These are phyloP conservation scores for Drosophila stalkeri DNA, from an alignment of 2,888 invertebrate genomes.

Conservation along the genomic window DNA sequence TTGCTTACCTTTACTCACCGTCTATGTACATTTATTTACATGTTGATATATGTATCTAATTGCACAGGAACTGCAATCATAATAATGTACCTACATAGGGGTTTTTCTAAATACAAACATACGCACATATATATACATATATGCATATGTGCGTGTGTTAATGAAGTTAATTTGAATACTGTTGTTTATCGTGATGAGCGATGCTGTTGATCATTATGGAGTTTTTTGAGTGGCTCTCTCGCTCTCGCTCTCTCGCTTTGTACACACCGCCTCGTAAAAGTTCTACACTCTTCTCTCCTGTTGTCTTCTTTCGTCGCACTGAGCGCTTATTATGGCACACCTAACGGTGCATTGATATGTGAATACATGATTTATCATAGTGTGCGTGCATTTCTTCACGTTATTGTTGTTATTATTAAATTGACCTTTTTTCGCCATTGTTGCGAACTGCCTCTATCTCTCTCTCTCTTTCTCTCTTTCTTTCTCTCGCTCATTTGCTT, in stretches of 20 bases:
- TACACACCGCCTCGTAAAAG: conserved; percentile 54
- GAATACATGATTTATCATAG: conserved; percentile 30
- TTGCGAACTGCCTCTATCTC: conserved; percentile 29
- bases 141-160: conserved; percentile 29
- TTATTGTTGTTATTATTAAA: conserved; percentile 69
- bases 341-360: conserved; percentile 76
- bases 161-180: conserved; percentile 68
- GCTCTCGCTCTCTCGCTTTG: conserved; percentile 50
- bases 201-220: conserved; percentile 44
- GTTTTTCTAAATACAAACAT: background rate
- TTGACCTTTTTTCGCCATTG: conserved; percentile 76
- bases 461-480: conserved; percentile 21
- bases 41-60: conserved; percentile 11
- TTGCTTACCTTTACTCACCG: conserved; percentile 46
- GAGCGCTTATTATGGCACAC: conserved; percentile 63
- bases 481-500: conserved; percentile 24
- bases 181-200: conserved; percentile 50
- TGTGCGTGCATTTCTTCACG: conserved; percentile 25
- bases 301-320: conserved; percentile 12
- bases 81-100: conserved; percentile 13
- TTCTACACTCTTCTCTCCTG: conserved; percentile 27
- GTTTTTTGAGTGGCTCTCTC: conserved; percentile 23
- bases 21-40: conserved; percentile 10
- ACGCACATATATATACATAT: background rate
- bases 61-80: conserved; percentile 47